phyloP scores from a whole-genome alignment of 2,113 vertebrate genomes.

The Pelobates fuscus region DNA sequence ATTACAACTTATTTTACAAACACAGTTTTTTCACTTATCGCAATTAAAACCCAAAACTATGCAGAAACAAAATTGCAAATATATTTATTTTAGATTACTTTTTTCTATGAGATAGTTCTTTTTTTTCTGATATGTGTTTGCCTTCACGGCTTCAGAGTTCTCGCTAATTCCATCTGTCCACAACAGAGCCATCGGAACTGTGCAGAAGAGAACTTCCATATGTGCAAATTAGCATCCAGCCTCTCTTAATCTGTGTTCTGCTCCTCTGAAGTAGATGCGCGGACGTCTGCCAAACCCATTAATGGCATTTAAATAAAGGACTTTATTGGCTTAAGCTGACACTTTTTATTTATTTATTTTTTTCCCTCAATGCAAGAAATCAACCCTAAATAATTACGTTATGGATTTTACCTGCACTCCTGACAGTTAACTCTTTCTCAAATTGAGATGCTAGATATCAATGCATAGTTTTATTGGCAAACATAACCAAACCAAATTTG shows the following conservation, averaged over 20 bases:
- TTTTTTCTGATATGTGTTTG: slow-evolving; percentile 84
- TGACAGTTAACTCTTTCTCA: slow-evolving; percentile 26
- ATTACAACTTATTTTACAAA: too few relatives aligned
- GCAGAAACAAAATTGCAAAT: slow-evolving; percentile 47
- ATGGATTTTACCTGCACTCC: slow-evolving; percentile 10
- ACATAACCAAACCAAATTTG: too few relatives aligned
- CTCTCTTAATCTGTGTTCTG: slow-evolving; percentile 79
- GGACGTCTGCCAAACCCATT: slow-evolving; percentile 81
- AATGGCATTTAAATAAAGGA: slow-evolving; percentile 81
- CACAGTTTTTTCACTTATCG: neutral
- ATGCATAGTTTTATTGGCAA: too few relatives aligned
- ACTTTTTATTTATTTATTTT: slow-evolving; percentile 51
- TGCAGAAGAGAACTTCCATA: slow-evolving; percentile 97
- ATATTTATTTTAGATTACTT: slow-evolving; percentile 58
- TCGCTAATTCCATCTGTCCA: slow-evolving; percentile 98
- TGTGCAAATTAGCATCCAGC: slow-evolving; percentile 94
- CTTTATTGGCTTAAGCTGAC: slow-evolving; percentile 68
- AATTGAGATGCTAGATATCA: too few relatives aligned
- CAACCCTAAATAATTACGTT: slow-evolving; percentile 28
- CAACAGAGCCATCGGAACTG: slow-evolving; percentile 87
- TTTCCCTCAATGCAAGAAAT: slow-evolving; percentile 39
- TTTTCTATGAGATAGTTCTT: slow-evolving; percentile 51
- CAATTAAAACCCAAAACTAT: slow-evolving; percentile 15
- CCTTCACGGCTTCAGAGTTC: slow-evolving; percentile 93
- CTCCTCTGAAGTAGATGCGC: slow-evolving; percentile 79